Evolutionary conservation across 53 echinoderm and acorn worm species (phyloP), one percentile per base, ranked within the genome.

Genomic region (Temnopleurus reevesii): DNA sequence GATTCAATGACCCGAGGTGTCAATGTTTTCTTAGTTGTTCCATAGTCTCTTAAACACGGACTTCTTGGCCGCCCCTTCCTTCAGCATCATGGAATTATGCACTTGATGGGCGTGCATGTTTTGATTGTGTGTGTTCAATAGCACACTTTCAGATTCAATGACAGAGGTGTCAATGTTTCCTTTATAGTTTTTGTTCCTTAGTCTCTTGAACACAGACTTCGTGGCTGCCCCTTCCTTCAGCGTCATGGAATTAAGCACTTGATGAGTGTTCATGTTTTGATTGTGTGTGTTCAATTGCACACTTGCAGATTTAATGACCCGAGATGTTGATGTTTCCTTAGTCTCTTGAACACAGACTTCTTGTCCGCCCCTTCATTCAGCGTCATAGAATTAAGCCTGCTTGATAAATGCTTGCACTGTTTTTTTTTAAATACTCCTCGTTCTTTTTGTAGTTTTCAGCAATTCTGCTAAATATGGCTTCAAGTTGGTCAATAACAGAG

Each of bases 11-110:
- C 28, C 28, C 28, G 25, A 29, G 59, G 59, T 29, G 28, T 27
- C 25, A 29, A 59, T 6, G 6, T 59, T 59, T 27, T 10, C 28
- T 59, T 59, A 6, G 59, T 59, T 10, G 5, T 66, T n/a, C 76
- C 38, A 34, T 53, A 13, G 45, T 53, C 4, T 89, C 53, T 3
- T 17, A 25, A 2, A 12, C 2, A 26, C 33, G 33, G 21, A 89
- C 45, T 31, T 64, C 55, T 18, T n/a, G n/a, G n/a, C 28, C 5
- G 81, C 92, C 92, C 92, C 89, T 27, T 91, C 89, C 25, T 91
- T 91, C n/a, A 89, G 81, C 36, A 81, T 53, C 17, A 23, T 65
- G 18, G n/a, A n/a, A n/a, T n/a, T n/a, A n/a, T n/a, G n/a, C n/a
- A n/a, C n/a, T n/a, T n/a, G n/a, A n/a, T n/a, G n/a, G n/a, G n/a